These are phyloP conservation scores for Muntiacus reevesi DNA, from an alignment of 2,113 vertebrate species.

Conservation along the genomic window DNA sequence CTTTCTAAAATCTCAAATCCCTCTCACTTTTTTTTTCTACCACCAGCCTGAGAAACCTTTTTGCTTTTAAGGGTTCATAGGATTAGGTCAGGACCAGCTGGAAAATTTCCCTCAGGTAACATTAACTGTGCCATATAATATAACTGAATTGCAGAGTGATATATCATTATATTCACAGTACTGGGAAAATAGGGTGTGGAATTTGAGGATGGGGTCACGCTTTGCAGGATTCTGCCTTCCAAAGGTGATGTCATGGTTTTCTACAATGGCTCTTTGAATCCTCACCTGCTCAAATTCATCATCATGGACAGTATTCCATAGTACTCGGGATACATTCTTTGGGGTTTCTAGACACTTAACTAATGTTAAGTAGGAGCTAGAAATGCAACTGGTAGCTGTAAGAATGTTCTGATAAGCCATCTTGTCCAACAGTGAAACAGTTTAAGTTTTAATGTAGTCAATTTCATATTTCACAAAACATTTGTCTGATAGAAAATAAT, in stretches of 20 bases:
- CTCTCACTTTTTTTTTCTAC: neutral
- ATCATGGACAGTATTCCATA: neutral
- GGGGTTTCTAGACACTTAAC: neutral
- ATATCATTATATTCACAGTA: neutral
- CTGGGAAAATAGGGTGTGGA: no score
- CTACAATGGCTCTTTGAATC: neutral
- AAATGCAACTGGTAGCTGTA: neutral
- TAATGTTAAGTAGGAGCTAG: neutral
- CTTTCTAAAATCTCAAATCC: neutral
- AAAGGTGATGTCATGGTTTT: neutral
- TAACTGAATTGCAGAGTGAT: neutral
- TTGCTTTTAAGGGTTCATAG: neutral
- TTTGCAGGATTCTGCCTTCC: neutral
- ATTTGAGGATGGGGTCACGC: rapidly evolving
- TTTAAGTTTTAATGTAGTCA: neutral
- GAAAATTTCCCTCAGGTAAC: neutral
- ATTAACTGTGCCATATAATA: neutral
- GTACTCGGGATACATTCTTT: neutral
- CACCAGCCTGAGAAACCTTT: neutral
- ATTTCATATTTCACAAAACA: neutral
- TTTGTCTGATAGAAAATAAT: neutral
- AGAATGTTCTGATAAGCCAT: neutral
- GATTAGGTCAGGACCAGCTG: neutral
- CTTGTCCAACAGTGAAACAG: neutral
- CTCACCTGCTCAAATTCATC: neutral